These are phyloP conservation scores for Cydia fagiglandana DNA, from an alignment of 1,140 invertebrate genomes.

Conservation along the genomic window DNA sequence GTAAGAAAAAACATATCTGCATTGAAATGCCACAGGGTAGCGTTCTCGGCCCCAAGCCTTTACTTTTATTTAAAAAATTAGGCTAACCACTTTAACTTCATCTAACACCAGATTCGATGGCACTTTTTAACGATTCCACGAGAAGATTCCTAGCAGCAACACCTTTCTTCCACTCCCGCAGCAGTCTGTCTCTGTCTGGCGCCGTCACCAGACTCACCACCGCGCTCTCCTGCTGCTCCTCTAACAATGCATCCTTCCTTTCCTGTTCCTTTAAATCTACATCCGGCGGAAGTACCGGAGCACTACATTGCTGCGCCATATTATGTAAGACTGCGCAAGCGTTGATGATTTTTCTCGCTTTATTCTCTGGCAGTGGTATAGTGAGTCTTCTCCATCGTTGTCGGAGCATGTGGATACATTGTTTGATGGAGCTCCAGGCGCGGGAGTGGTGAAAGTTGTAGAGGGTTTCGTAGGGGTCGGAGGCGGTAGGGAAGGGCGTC, in stretches of 20 bases:
- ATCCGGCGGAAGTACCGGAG: not conserved
- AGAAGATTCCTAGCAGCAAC: no score
- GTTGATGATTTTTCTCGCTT: not conserved
- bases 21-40: no score
- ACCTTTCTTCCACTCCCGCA: no score
- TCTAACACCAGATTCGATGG: no score
- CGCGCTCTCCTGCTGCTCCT: no score
- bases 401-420: not conserved
- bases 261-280: not conserved
- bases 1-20: no score
- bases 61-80: no score
- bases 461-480: not conserved
- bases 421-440: not conserved
- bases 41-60: no score
- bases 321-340: not conserved
- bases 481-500: not conserved
- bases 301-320: not conserved
- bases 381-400: not conserved
- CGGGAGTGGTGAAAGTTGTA: not conserved
- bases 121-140: no score
- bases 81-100: no score
- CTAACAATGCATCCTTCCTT: not conserved
- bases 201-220: no score
- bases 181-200: no score
- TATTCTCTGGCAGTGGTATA: not conserved